Evolutionary conservation across 1,140 invertebrate species (phyloP), one percentile per base, ranked within the genome.

Genomic region (Teleopsis dalmanni): DNA sequence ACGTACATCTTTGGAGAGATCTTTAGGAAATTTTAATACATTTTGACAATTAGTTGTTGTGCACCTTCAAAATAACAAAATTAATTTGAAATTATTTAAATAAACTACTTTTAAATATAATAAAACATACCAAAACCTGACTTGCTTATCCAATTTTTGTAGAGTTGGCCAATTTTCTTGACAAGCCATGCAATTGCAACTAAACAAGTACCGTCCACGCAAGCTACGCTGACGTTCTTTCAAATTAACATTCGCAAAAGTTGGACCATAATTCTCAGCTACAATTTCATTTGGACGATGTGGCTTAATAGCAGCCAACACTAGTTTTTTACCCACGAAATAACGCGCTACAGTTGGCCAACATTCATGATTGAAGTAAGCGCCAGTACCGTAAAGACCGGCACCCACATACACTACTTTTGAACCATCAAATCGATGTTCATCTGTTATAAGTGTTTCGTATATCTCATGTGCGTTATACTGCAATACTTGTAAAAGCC

Each of bases 401-500:
- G 91, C 82, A 1, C 85, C 91, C n/a, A 88, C 67, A 55, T 83
- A 80, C 1, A 75, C 55, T 19, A 76, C 73, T 68, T 80, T 78
- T 34, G 76, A 71, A 31, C 77, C 74, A 34, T 70, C 71, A 55
- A 84, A 78, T 49, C 60, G 59, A 53, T 80, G 76, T 10, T 74
- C 57, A 4, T 64, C 63, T 8, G 67, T 72, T 9, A 78, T 60
- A 2, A 76, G 57, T 0, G 85, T 82, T 60, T 92, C 87, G 50
- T 82, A 86, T n/a, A 93, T 80, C 71, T 92, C 88, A 65, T 93
- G 89, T 1, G 88, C 88, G 72, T 93, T 93, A 71, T 91, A 94
- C 55, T 91, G 89, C 3, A 92, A 66, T 38, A 91, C 76, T 72
- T 90, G 85, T 3, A 92, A 74, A 58, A 89, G 79, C 27, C 79